These are phyloP conservation scores for Clarias platycephalus DNA, from an alignment of 2,797 vertebrate genomes.

Conservation along the genomic window DNA sequence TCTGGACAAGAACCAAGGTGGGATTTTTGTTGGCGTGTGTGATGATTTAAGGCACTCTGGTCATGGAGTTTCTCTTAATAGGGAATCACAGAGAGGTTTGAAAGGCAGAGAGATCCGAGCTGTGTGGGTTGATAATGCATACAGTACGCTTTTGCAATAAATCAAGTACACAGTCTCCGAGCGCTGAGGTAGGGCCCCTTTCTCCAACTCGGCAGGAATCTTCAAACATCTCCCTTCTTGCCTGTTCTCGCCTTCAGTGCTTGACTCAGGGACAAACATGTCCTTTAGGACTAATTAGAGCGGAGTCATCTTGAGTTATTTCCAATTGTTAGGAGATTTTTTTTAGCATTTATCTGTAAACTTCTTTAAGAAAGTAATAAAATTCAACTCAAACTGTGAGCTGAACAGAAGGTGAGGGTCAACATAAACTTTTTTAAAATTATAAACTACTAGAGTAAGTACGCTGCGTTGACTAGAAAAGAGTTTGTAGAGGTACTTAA, in stretches of 20 bases:
- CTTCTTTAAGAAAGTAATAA: not conserved
- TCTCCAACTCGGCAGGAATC: constrained; percentile 58
- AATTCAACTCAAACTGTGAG: not conserved
- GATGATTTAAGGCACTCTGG: not conserved
- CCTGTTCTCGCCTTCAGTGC: constrained; percentile 18
- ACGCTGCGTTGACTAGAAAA: too few relatives aligned
- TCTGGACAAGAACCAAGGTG: not conserved
- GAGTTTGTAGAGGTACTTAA: too few relatives aligned
- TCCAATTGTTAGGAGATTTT: not conserved
- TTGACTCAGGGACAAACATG: constrained; percentile 6
- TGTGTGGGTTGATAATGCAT: constrained; percentile 55
- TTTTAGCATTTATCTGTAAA: not conserved
- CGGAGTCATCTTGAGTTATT: not conserved
- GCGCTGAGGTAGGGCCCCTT: not conserved
- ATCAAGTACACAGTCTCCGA: constrained; percentile 43
- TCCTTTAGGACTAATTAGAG: constrained; percentile 31
- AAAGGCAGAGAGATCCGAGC: constrained; percentile 39
- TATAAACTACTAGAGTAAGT: not conserved
- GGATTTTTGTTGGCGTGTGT: not conserved
- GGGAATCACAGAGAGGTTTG: constrained; percentile 43
- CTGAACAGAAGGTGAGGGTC: not conserved
- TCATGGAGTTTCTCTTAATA: constrained; percentile 50
- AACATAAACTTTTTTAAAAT: not conserved
- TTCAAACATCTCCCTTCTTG: constrained; percentile 15
- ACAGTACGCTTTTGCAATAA: constrained; percentile 51